A percentile compares a stretch with the other conserved stretches of the same genome.
Conservation (phyloP, 2,888 invertebrate genomes). For the Steinernema hermaphroditum region DNA sequence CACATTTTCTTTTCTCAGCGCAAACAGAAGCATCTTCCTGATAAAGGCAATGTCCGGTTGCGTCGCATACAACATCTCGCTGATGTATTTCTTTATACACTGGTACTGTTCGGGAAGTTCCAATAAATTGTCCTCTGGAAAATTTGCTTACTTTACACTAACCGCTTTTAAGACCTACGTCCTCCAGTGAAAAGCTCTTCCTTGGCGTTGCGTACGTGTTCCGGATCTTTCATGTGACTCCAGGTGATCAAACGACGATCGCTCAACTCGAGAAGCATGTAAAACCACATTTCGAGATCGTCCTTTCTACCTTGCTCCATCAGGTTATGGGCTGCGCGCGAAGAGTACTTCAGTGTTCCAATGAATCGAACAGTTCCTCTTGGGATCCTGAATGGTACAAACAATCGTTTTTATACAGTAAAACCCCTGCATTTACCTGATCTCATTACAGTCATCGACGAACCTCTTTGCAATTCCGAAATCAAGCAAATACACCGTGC, state of each 20-base stretch:
- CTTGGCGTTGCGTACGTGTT: neutral
- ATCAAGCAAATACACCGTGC: neutral
- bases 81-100: neutral
- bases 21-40: neutral
- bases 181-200: neutral
- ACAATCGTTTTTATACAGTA: too few species aligned
- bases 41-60: neutral
- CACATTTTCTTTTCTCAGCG: neutral
- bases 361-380: slow-evolving; percentile 9
- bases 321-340: neutral
- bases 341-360: slow-evolving; percentile 10
- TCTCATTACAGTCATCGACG: neutral
- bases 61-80: neutral
- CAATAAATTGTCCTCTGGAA: neutral
- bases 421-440: too few species aligned
- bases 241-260: neutral
- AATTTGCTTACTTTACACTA: too few species aligned
- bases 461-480: neutral
- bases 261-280: slow-evolving; percentile 1
- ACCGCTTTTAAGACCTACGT: neutral
- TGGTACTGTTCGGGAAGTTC: slow-evolving; percentile 11
- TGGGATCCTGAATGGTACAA: too few species aligned
- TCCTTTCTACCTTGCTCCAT: slow-evolving; percentile 12
- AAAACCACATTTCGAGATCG: slow-evolving; percentile 8
- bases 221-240: neutral